Percentiles rank a stretch among this genome's conserved stretches.
Conservation (phyloP, 2,113 vertebrate genomes). For the Periophthalmodon schlosseri region DNA sequence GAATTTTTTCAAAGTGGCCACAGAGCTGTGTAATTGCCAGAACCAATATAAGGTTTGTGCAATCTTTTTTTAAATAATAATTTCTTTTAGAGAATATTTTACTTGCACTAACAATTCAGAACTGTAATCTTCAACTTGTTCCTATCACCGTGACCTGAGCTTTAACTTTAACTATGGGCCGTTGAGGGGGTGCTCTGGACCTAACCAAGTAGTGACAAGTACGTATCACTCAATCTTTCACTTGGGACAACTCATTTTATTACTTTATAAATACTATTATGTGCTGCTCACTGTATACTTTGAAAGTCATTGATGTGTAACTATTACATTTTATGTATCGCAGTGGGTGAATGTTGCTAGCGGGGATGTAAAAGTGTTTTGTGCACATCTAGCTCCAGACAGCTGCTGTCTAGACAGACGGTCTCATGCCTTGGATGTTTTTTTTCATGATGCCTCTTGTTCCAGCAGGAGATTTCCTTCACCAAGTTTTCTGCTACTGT, state of each 20-base stretch:
- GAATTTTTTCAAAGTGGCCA: too few relatives aligned
- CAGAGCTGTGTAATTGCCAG: too few relatives aligned
- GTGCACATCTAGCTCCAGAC: constrained; percentile 13
- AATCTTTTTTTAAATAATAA: neutral
- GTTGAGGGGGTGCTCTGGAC: neutral
- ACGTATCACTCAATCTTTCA: neutral
- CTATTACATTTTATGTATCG: neutral
- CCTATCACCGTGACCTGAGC: neutral
- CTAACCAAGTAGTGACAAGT: neutral
- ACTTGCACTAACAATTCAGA: neutral
- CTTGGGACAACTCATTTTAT: neutral
- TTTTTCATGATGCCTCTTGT: constrained; percentile 29
- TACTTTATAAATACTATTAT: neutral
- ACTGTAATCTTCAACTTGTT: neutral
- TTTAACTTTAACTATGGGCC: neutral
- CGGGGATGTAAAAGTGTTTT: constrained; percentile 21
- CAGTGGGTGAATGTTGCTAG: neutral
- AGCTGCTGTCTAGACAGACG: constrained; percentile 63
- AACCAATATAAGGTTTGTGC: too few relatives aligned
- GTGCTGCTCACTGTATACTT: neutral
- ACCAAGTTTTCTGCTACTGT: constrained; percentile 30
- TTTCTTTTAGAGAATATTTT: neutral
- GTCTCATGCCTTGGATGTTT: constrained; percentile 16
- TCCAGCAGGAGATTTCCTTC: constrained; percentile 44
- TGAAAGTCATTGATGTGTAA: neutral